A percentile compares a stretch with the other conserved stretches of the same genome.
phyloP scores from a whole-genome alignment of 1,140 invertebrate species.

The Drosophila littoralis region DNA sequence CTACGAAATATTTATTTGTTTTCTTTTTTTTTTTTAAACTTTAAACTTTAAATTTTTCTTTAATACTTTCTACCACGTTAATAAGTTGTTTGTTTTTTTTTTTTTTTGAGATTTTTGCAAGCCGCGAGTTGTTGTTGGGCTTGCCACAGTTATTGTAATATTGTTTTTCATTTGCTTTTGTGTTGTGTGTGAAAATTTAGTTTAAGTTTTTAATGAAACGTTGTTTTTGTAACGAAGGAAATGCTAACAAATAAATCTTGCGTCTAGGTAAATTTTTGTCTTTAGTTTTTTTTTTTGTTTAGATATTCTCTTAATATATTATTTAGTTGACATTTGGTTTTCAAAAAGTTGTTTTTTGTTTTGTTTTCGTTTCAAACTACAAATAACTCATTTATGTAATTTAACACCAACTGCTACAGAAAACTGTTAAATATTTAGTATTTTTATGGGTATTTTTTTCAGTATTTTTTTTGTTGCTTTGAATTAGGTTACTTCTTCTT shows the following conservation, averaged over 20 bases:
- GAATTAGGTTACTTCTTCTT: constrained; percentile 12
- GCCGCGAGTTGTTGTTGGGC: constrained; percentile 60
- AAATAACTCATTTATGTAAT: constrained; percentile 63
- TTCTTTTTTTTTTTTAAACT: constrained; percentile 37
- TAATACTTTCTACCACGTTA: constrained; percentile 75
- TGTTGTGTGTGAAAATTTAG: constrained; percentile 39
- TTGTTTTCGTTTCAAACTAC: constrained; percentile 58
- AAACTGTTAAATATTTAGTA: constrained; percentile 63
- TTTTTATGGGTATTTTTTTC: constrained; percentile 45
- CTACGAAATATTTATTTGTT: constrained; percentile 68
- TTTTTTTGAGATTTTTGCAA: constrained; percentile 48
- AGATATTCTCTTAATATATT: constrained; percentile 60
- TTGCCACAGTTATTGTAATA: constrained; percentile 84
- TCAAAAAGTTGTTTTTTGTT: constrained; percentile 22
- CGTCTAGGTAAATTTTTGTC: constrained; percentile 63
- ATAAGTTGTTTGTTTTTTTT: constrained; percentile 38
- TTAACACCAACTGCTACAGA: constrained; percentile 72
- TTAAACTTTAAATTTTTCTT: constrained; percentile 39
- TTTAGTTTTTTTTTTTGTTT: no score
- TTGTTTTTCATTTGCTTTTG: constrained; percentile 70
- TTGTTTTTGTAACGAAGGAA: constrained; percentile 49
- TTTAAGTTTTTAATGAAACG: constrained; percentile 20
- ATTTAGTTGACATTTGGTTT: constrained; percentile 52
- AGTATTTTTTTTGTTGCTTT: constrained; percentile 52
- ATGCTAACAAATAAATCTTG: constrained; percentile 63